Conservation (phyloP, 2,888 invertebrate genomes). For the Pimpla rufipes region DNA sequence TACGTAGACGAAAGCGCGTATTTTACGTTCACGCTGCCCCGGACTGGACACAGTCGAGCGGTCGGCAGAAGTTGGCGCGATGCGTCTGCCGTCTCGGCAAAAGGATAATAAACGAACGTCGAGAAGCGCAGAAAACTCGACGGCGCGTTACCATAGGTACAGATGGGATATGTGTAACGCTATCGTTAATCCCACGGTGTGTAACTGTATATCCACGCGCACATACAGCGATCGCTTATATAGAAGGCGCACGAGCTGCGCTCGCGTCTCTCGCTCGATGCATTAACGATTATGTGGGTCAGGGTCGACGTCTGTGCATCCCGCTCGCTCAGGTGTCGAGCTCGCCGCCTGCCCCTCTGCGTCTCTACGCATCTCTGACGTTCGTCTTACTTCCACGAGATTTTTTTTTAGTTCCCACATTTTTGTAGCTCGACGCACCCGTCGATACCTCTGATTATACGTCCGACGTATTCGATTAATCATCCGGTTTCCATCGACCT, state of each 20-base stretch:
- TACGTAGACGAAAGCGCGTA: neutral
- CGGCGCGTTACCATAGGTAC: constrained; percentile 6
- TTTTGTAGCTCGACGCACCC: too few relatives aligned
- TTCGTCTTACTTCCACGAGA: neutral
- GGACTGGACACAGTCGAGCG: constrained; percentile 9
- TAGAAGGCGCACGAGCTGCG: constrained; percentile 14
- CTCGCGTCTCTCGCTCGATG: constrained; percentile 69
- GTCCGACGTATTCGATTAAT: neutral
- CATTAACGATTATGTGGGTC: constrained; percentile 81
- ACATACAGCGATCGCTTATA: constrained; percentile 53
- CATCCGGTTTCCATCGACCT: neutral
- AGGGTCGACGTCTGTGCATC: constrained; percentile 82
- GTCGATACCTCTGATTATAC: constrained; percentile 2
- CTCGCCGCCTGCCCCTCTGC: constrained; percentile 5
- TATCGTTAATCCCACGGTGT: constrained; percentile 72
- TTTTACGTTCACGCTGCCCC: constrained; percentile 27
- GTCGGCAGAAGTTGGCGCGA: neutral
- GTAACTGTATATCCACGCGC: constrained; percentile 73
- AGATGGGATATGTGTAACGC: constrained; percentile 62
- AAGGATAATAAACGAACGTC: constrained; percentile 47
- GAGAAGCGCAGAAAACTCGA: constrained; percentile 20
- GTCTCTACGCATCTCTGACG: constrained; percentile 24
- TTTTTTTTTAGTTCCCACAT: neutral
- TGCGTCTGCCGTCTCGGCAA: constrained; percentile 39
- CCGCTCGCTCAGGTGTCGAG: constrained; percentile 70